These are phyloP conservation scores for Amphipyra tragopoginis DNA, from an alignment of 2,888 invertebrate genomes.

Conservation along the genomic window DNA sequence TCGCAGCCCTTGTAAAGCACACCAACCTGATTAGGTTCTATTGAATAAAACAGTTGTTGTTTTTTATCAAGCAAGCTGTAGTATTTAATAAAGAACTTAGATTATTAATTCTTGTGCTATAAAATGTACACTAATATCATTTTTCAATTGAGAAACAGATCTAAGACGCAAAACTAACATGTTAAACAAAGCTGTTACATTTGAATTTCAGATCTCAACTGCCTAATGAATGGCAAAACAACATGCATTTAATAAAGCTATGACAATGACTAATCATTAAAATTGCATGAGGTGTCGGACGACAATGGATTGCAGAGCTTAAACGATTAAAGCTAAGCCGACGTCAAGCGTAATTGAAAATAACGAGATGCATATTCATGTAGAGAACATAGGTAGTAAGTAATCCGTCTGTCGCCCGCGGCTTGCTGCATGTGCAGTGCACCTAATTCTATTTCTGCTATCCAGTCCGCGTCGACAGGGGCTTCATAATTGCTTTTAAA, in stretches of 20 bases:
- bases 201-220: conserved; percentile 50
- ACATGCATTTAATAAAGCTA: conserved; percentile 62
- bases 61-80: too few relatives aligned
- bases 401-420: conserved; percentile 45
- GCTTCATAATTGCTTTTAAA: conserved; percentile 54
- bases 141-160: conserved; percentile 25
- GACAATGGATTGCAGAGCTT: conserved; percentile 69
- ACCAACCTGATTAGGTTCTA: background rate
- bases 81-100: too few relatives aligned
- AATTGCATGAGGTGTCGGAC: conserved; percentile 70
- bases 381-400: conserved; percentile 63
- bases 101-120: too few relatives aligned
- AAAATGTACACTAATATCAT: conserved; percentile 1
- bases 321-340: conserved; percentile 66
- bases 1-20: conserved; percentile 33
- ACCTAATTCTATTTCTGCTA: conserved; percentile 54
- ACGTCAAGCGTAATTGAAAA: conserved; percentile 79
- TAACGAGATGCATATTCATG: conserved; percentile 85
- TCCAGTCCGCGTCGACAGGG: conserved; percentile 29
- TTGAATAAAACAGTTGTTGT: background rate
- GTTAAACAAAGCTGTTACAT: conserved; percentile 27
- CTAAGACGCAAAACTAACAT: conserved; percentile 36
- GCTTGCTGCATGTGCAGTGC: conserved; percentile 33
- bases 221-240: conserved; percentile 57
- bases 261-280: conserved; percentile 73